Percentiles rank a stretch among this genome's conserved stretches.
Conservation (phyloP, 2,888 invertebrate species). For the Sinhomidia bicolor region DNA sequence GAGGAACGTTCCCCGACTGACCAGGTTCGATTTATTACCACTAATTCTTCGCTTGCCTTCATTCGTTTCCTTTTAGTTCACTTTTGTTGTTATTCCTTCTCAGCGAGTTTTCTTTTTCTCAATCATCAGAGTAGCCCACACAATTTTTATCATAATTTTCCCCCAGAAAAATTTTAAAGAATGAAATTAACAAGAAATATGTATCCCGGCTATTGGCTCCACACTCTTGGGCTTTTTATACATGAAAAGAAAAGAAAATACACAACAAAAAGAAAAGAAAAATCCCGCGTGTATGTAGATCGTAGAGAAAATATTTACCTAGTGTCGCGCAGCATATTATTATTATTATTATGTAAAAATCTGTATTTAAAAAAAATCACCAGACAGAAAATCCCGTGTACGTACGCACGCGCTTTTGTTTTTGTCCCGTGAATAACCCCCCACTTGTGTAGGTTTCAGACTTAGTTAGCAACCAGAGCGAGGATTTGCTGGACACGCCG, state of each 20-base stretch:
- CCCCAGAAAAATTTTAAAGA: not conserved
- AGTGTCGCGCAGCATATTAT: too few relatives aligned
- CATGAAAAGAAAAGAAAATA: not conserved
- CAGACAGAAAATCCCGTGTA: not conserved
- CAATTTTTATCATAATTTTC: not conserved
- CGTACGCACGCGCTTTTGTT: not conserved
- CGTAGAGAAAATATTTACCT: not conserved
- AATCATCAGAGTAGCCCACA: not conserved
- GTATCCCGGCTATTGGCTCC: constrained; percentile 73
- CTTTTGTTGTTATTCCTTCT: not conserved
- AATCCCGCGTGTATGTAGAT: not conserved
- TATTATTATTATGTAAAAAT: too few relatives aligned
- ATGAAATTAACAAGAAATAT: not conserved
- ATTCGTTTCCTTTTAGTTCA: constrained; percentile 24
- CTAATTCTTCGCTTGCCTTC: constrained; percentile 25
- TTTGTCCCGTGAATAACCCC: not conserved
- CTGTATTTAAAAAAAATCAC: too few relatives aligned
- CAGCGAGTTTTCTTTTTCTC: constrained; percentile 23
- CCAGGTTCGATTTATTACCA: constrained; percentile 72
- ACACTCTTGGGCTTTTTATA: constrained; percentile 39
- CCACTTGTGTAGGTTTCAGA: constrained; percentile 73
- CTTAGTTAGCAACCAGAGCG: constrained; percentile 75
- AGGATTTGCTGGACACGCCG: constrained; percentile 72
- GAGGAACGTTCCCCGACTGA: constrained; percentile 79
- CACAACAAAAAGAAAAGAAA: not conserved